These are phyloP conservation scores for Allacma fusca DNA, from an alignment of 2,888 invertebrate genomes.

Conservation along the genomic window DNA sequence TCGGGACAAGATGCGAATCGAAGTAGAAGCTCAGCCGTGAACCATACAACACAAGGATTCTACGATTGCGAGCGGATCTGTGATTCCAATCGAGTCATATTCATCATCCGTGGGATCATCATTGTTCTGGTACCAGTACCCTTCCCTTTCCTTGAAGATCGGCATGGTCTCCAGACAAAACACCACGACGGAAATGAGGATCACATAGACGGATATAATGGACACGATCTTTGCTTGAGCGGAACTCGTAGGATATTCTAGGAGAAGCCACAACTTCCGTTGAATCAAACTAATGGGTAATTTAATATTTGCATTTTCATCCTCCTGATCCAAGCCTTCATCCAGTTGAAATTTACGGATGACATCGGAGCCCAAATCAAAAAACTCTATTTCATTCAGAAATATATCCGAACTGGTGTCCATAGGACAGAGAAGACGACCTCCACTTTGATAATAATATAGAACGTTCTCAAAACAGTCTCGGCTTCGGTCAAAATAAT, in stretches of 20 bases:
- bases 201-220: conserved; percentile 68
- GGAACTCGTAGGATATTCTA: conserved; percentile 70
- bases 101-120: not conserved
- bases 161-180: conserved; percentile 70
- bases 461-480: conserved; percentile 44
- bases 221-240: conserved; percentile 68
- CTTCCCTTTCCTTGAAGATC: conserved; percentile 63
- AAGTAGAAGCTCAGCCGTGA: conserved; percentile 66
- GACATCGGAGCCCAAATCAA: conserved; percentile 32
- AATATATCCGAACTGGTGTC: conserved; percentile 44
- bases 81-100: conserved; percentile 44
- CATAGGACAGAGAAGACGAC: conserved; percentile 46
- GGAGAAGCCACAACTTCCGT: conserved; percentile 68
- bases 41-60: conserved; percentile 70
- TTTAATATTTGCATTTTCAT: conserved; percentile 24
- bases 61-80: conserved; percentile 69
- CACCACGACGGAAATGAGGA: conserved; percentile 68
- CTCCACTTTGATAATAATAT: conserved; percentile 49
- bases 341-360: conserved; percentile 37
- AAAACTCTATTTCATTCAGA: conserved; percentile 50
- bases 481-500: conserved; percentile 46
- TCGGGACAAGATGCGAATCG: conserved; percentile 65
- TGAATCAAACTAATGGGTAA: conserved; percentile 66
- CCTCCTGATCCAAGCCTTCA: conserved; percentile 12
- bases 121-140: not conserved